Conservation (phyloP, 1,140 invertebrate species). For the Teleogryllus occipitalis region DNA sequence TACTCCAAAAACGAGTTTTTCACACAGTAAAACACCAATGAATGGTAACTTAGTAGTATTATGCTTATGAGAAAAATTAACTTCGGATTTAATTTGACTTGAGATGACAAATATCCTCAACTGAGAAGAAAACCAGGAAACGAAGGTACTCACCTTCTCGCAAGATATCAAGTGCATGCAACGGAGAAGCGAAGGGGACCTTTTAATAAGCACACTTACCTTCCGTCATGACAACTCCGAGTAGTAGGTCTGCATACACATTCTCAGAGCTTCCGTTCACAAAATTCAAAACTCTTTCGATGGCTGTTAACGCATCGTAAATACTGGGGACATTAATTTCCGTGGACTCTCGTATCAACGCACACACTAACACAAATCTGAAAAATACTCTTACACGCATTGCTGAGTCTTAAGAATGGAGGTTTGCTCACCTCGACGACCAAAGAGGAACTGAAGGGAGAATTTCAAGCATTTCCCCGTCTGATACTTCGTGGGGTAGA, state of each 20-base stretch:
- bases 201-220: not conserved
- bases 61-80: not conserved
- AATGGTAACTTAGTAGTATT: not conserved
- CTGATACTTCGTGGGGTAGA: no score
- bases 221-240: not conserved
- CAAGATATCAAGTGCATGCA: not conserved
- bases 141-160: not conserved
- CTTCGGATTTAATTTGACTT: not conserved
- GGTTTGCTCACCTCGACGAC: no score
- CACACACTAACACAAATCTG: no score
- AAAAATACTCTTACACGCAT: no score
- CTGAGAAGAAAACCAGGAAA: not conserved
- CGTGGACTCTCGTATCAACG: no score
- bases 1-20: no score
- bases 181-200: not conserved
- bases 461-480: no score
- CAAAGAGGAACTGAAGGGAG: no score
- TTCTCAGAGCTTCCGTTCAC: not conserved
- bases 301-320: not conserved
- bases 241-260: not conserved
- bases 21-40: no score
- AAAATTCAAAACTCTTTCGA: not conserved
- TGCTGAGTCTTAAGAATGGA: no score
- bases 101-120: not conserved
- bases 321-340: no score